phyloP scores from a whole-genome alignment of 2,888 invertebrate species.

The Lycophotia porphyrea region DNA sequence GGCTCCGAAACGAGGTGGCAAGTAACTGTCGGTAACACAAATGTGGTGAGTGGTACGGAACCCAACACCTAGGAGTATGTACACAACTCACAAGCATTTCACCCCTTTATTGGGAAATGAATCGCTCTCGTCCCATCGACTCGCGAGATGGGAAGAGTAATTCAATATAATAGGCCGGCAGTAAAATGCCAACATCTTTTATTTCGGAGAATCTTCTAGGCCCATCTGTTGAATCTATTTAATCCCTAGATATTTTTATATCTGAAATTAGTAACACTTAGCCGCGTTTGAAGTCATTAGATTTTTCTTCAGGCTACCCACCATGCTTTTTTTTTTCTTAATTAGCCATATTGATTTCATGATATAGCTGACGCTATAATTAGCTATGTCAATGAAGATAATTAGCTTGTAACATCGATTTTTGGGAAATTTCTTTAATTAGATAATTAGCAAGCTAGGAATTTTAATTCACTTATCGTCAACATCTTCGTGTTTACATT shows the following conservation, averaged over 20 bases:
- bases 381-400: neutral
- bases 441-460: neutral
- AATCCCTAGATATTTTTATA: conserved; percentile 18
- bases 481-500: neutral
- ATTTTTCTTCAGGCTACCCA: conserved; percentile 22
- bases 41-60: conserved; percentile 58
- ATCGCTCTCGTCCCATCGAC: conserved; percentile 62
- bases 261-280: conserved; percentile 36
- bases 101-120: conserved; percentile 65
- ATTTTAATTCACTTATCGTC: neutral
- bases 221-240: conserved; percentile 42
- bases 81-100: conserved; percentile 57
- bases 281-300: neutral
- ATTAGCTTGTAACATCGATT: conserved; percentile 1
- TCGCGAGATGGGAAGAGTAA: conserved; percentile 67
- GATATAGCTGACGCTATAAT: conserved; percentile 66
- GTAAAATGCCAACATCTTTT: conserved; percentile 61
- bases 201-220: conserved; percentile 42
- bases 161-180: conserved; percentile 69
- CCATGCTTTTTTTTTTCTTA: conserved; percentile 72
- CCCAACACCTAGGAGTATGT: conserved; percentile 48
- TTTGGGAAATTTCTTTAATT: neutral
- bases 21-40: conserved; percentile 35
- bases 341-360: conserved; percentile 79
- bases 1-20: conserved; percentile 19